Evolutionary conservation across 2,113 vertebrate genomes (phyloP).

Genomic region (Cebus imitator): DNA sequence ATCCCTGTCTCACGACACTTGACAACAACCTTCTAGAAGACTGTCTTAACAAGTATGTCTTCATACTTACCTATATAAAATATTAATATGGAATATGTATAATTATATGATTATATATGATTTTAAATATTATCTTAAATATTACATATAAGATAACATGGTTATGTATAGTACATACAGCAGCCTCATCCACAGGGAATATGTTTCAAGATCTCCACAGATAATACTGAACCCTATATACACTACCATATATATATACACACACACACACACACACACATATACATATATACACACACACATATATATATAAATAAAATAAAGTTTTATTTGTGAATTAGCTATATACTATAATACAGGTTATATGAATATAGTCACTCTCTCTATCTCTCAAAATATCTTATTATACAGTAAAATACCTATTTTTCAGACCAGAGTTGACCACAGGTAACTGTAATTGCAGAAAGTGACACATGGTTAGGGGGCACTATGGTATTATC

Average conservation of each 20-base stretch:
- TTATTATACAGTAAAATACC: not conserved
- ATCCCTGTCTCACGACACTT: not conserved
- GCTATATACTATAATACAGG: not conserved
- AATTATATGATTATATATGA: not conserved
- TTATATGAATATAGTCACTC: not conserved
- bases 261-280: not conserved
- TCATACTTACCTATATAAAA: not conserved
- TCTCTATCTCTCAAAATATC: not conserved
- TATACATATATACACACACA: not conserved
- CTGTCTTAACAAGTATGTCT: not conserved
- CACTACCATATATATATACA: too few species aligned
- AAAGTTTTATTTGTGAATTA: not conserved
- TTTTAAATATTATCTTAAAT: not conserved
- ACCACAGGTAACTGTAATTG: not conserved
- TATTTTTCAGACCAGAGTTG: not conserved
- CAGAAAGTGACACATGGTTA: not conserved
- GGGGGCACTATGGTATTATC: not conserved
- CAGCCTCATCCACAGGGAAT: not conserved
- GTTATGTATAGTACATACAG: not conserved
- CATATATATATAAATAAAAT: too few species aligned
- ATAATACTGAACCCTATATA: not conserved
- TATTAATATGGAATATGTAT: not conserved
- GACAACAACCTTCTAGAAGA: not conserved
- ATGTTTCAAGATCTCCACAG: not conserved
- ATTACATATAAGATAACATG: not conserved